Evolutionary conservation across 2,888 invertebrate species (phyloP).

Genomic region (Ochropleura leucogaster): DNA sequence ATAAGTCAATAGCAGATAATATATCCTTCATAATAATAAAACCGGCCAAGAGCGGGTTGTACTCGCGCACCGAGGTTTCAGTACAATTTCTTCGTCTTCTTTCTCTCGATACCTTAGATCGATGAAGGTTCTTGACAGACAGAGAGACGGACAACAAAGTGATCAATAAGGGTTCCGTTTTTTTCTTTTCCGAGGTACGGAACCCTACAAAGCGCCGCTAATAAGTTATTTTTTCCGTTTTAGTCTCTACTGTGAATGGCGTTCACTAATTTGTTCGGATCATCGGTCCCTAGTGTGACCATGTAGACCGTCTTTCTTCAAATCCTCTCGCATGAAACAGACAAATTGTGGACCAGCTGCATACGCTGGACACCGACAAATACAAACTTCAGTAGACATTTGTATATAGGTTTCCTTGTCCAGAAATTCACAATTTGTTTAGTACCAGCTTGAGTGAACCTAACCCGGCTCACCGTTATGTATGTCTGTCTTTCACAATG

Average conservation of each 20-base stretch:
- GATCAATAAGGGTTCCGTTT: no score
- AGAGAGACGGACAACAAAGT: no score
- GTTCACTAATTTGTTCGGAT: background rate
- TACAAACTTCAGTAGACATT: background rate
- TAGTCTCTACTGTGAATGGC: background rate
- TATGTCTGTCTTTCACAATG: background rate
- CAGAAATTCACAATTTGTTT: background rate
- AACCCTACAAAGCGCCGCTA: background rate
- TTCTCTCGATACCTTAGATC: no score
- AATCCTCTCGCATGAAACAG: background rate
- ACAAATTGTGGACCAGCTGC: background rate
- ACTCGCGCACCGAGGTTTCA: no score
- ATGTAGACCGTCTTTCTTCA: no score
- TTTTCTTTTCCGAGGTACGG: no score
- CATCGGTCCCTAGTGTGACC: background rate
- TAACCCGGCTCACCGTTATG: background rate
- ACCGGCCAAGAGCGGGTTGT: no score
- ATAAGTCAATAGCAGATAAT: background rate
- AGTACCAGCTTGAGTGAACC: background rate
- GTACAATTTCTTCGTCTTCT: no score
- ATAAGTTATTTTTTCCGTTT: background rate
- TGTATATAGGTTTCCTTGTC: background rate
- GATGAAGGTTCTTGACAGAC: no score
- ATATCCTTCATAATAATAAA: no score
- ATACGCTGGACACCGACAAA: background rate